Evolutionary conservation across 2,888 invertebrate genomes (phyloP), one percentile per base, ranked within the genome.

Genomic region (Dolomedes plantarius): DNA sequence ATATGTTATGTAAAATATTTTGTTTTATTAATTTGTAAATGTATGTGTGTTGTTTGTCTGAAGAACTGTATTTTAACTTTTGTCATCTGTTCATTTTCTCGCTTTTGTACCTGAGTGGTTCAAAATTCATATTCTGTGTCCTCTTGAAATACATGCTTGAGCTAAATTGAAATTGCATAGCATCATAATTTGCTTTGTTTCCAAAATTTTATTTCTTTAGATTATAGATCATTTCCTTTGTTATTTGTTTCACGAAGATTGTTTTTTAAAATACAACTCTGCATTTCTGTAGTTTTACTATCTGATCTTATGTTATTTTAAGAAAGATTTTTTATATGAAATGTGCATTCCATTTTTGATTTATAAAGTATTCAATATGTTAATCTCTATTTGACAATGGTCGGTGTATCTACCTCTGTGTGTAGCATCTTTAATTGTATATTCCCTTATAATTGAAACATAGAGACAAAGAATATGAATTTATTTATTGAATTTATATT

Each of bases 1-100:
- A 75, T 77, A 77, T 77, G 77, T 79, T 86, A 73, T 86, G 77
- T 79, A 86, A 78, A 86, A 68, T 77, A 79, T 79, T 79, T 74
- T 79, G 78, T 78, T 76, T 78, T 86, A 69, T 79, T 86, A 68
- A 67, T 65, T 85, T 86, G 73, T 74, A 41, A 32, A 64, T 74
- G 85, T 85, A 31, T 50, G 64, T 73, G 41, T 71, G 27, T 64
- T 62, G 23, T 39, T 27, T 62, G 27, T 62, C 41, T 31, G 36
- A 71, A 56, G 23, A 72, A 36, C 64, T 72, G 39, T 73, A 31
- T 77, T 83, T 68, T 71, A 65, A 68, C 29, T 73, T 79, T 50
- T 73, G 56, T 56, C 50, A 27, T 56, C 68, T 32, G 28, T 68
- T 77, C 56, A 41, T 65, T 71, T 83, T 76, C 69, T 62, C 36